Base-by-base conservation (phyloP, 1,140 invertebrate species). In the Tetragnatha versicolor region DNA sequence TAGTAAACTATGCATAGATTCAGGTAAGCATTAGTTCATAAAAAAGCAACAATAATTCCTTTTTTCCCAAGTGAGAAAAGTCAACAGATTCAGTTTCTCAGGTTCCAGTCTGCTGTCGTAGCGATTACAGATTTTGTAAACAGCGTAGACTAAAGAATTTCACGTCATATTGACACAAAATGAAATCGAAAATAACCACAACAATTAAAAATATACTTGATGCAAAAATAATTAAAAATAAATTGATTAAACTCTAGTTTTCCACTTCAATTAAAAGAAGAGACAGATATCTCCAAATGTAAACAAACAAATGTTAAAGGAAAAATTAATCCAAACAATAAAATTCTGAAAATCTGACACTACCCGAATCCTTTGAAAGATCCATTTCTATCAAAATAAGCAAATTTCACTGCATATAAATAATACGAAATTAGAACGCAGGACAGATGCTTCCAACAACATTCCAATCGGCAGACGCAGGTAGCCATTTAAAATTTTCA, bases 401-500 rank as follows among this genome's bases (percentile, higher is more conserved):
- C 33, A 65, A 45, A 65, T 39, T 65, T 10, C 27, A 14, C 29
- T 25, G 2, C 22, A 65, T 42, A 17, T 47, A 17, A 47, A 20
- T 22, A 25, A 65, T 20, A 45, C 25, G 51, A 49, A 31, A n/a
- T 37, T 51, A 49, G 27, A 68, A 68, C 39, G 39, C 22, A 63
- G 33, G 33, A 47, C 45, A 42, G 53, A 75, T 75, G 55, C 27
- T 49, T 58, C 47, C 9, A 35, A 75, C 37, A 75, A 75, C 39
- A 75, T 63, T 60, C 22, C 72, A 75, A 63, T 42, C 72, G 55
- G 45, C 72, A 68, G 35, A 65, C 61, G 39, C 20, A 53, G 35
- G 73, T 47, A 76, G 73, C 60, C 73, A 76, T 76, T 76, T 63
- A 76, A 49, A 65, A 76, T 39, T 75, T 76, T 76, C 60, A 76